Percentiles rank a stretch among this genome's conserved stretches.
These are phyloP conservation scores for Trichomalopsis sarcophagae DNA, from an alignment of 1,140 invertebrate genomes.

Conservation along the genomic window DNA sequence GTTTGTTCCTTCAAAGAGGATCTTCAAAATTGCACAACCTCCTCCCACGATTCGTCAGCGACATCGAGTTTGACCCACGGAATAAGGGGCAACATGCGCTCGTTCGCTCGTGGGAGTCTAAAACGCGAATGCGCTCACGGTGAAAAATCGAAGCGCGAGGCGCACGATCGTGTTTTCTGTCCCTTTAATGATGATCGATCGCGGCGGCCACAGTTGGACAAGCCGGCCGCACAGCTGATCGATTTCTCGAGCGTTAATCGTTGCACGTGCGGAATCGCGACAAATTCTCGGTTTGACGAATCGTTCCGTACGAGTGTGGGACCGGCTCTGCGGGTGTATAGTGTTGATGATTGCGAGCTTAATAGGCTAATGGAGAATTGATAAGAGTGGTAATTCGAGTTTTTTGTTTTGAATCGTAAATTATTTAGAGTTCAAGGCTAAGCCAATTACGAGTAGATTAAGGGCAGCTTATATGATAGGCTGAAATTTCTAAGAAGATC, in stretches of 20 bases:
- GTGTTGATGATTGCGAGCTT: not conserved
- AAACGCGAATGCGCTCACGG: not conserved
- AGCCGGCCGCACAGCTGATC: conserved; percentile 19
- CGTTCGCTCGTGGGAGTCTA: conserved; percentile 15
- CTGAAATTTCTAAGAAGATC: not conserved
- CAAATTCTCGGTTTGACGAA: conserved; percentile 22
- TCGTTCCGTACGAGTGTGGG: not conserved
- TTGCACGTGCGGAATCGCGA: not conserved
- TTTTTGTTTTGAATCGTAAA: too few relatives aligned
- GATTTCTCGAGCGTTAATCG: conserved; percentile 38
- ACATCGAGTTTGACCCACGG: not conserved
- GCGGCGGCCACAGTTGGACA: not conserved
- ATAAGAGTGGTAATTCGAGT: not conserved
- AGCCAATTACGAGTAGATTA: not conserved
- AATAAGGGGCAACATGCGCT: not conserved
- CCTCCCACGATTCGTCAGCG: too few relatives aligned
- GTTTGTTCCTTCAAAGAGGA: too few relatives aligned
- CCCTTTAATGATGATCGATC: conserved; percentile 50
- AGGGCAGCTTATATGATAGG: not conserved
- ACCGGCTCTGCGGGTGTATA: too few relatives aligned
- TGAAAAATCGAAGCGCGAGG: not conserved
- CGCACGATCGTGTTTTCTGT: not conserved
- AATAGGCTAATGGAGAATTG: not conserved
- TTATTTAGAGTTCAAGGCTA: not conserved
- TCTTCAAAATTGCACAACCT: too few relatives aligned